Conservation (phyloP, 2,797 vertebrate genomes). For the Cercopithecus neglectus region DNA sequence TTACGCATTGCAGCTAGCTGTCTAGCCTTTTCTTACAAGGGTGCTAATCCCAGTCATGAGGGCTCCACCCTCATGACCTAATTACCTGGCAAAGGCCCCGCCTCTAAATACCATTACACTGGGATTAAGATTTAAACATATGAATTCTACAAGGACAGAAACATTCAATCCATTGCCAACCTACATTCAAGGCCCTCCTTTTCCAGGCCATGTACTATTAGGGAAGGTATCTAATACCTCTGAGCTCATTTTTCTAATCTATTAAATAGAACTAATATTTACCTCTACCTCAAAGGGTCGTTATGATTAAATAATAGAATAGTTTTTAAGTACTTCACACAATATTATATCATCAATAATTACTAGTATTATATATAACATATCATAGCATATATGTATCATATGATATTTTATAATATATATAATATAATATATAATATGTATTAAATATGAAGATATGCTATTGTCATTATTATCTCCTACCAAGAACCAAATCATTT, state of each 20-base stretch:
- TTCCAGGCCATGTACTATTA: not conserved
- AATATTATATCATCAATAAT: not conserved
- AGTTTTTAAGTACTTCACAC: not conserved
- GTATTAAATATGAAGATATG: too few species aligned
- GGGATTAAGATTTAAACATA: not conserved
- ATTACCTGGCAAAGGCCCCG: not conserved
- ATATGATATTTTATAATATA: not conserved
- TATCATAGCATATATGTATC: not conserved
- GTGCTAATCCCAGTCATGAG: not conserved
- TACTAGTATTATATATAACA: not conserved
- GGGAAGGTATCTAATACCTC: not conserved
- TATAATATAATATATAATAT: not conserved
- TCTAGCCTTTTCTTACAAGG: not conserved
- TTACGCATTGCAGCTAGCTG: not conserved
- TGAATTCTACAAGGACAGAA: not conserved
- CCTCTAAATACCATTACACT: not conserved
- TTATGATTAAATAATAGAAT: not conserved
- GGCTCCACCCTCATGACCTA: not conserved
- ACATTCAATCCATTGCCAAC: not conserved
- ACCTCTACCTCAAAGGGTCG: not conserved
- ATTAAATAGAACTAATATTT: not conserved
- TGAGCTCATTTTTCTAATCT: not conserved
- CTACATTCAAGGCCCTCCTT: not conserved
- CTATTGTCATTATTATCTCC: not conserved
- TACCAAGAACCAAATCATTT: not conserved